phyloP scores from a whole-genome alignment of 2,797 vertebrate genomes.

The Poecilia gillii region DNA sequence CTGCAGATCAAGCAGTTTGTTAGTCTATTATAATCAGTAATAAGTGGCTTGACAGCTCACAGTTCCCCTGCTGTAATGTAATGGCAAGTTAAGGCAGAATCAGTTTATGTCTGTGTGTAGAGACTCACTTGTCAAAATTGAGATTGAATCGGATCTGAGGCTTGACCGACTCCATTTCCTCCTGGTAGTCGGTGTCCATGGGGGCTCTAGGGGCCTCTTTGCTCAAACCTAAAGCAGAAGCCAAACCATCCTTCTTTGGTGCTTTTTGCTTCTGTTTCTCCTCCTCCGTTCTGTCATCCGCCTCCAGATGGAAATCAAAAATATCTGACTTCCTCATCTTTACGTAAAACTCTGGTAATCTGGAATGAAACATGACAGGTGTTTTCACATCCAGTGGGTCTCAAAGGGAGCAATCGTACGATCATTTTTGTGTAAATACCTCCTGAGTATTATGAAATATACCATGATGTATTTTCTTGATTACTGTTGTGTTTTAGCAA shows the following conservation, averaged over 20 bases:
- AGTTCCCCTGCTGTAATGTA: conserved; percentile 5
- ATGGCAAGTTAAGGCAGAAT: conserved; percentile 5
- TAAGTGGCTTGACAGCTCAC: conserved; percentile 18
- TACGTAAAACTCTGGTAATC: conserved; percentile 11
- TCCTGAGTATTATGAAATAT: not conserved
- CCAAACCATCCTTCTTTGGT: conserved; percentile 53
- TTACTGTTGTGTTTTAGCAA: not conserved
- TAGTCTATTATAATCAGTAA: not conserved
- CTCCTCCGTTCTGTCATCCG: conserved; percentile 82
- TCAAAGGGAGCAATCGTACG: not conserved
- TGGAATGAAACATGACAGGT: conserved; percentile 3
- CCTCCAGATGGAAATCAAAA: conserved; percentile 73
- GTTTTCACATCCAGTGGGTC: not conserved
- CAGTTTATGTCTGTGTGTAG: conserved; percentile 25
- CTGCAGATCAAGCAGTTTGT: conserved; percentile 1
- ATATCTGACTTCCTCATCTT: conserved; percentile 84
- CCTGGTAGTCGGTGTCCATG: conserved; percentile 89
- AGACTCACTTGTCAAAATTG: conserved; percentile 76
- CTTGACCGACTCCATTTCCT: conserved; percentile 74
- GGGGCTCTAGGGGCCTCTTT: conserved; percentile 74
- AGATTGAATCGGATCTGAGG: conserved; percentile 82
- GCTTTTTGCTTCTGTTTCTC: conserved; percentile 63
- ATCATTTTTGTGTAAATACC: not conserved
- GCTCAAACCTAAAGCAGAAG: conserved; percentile 70
- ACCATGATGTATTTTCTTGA: not conserved